A percentile compares a stretch with the other conserved stretches of the same genome.
These are phyloP conservation scores for Eupsittula cactorum DNA, from an alignment of 2,113 vertebrate species.

Conservation along the genomic window DNA sequence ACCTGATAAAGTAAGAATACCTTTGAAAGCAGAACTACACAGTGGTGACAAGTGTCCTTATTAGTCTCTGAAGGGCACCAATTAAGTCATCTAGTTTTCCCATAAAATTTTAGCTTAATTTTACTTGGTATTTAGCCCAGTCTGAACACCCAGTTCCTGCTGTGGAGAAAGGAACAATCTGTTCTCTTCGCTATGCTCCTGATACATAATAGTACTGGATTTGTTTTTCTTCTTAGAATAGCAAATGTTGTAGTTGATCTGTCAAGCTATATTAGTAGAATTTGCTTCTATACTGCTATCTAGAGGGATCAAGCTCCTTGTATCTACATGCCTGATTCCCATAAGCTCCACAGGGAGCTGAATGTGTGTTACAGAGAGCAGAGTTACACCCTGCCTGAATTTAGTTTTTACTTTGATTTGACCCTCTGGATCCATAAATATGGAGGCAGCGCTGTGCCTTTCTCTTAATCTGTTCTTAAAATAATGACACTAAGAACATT, in stretches of 20 bases:
- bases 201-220: conserved; percentile 1
- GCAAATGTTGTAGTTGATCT: conserved; percentile 13
- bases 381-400: not conserved
- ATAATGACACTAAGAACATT: not conserved
- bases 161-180: conserved; percentile 30
- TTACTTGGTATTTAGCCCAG: conserved; percentile 56
- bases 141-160: conserved; percentile 38
- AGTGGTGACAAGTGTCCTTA: conserved; percentile 16
- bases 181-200: conserved; percentile 9
- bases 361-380: not conserved
- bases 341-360: not conserved
- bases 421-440: not conserved
- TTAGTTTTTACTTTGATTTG: not conserved
- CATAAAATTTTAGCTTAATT: conserved; percentile 48
- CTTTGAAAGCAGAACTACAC: conserved; percentile 4
- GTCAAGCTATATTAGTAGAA: conserved; percentile 5
- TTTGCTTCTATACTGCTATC: not conserved
- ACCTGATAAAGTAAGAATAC: not conserved
- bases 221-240: conserved; percentile 59
- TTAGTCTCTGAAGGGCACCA: conserved; percentile 47
- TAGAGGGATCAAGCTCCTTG: not conserved
- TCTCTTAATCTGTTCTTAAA: not conserved
- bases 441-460: not conserved
- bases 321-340: not conserved
- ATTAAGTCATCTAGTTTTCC: conserved; percentile 56